Evolutionary conservation across 92 coral and sea anemone genomes (phyloP).

Genomic region (Palythoa grandis): DNA sequence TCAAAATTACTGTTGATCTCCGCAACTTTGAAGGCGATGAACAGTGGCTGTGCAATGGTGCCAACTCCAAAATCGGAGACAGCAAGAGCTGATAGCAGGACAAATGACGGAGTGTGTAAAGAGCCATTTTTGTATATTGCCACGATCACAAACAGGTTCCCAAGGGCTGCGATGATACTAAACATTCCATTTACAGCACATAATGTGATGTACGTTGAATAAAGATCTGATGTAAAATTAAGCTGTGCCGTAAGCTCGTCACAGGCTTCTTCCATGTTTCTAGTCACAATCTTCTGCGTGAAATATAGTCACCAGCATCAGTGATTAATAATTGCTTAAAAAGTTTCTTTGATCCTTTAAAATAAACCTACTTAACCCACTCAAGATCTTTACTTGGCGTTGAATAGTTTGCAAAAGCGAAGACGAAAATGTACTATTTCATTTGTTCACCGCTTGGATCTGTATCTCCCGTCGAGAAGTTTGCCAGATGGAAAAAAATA

Average conservation of each 20-base stretch:
- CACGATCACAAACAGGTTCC: conserved; percentile 13
- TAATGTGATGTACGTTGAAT: conserved; percentile 34
- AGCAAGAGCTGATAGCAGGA: conserved; percentile 31
- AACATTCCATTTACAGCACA: conserved; percentile 22
- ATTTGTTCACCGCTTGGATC: background rate
- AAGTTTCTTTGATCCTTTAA: background rate
- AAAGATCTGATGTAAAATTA: conserved; percentile 18
- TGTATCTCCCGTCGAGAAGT: background rate
- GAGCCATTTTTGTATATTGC: conserved; percentile 27
- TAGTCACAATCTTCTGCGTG: background rate
- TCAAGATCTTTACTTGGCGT: background rate
- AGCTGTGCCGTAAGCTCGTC: conserved; percentile 21
- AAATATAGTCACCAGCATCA: background rate
- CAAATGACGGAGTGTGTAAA: conserved; percentile 33
- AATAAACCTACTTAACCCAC: background rate
- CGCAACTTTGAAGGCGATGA: conserved; percentile 23
- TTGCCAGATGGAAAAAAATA: background rate
- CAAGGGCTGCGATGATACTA: conserved; percentile 11
- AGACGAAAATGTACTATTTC: background rate
- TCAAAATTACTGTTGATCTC: conserved; percentile 10
- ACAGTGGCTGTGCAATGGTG: conserved; percentile 23
- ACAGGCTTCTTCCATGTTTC: conserved; percentile 8
- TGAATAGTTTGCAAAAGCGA: background rate
- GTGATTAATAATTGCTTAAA: background rate
- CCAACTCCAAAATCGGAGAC: conserved; percentile 32